Evolutionary conservation across 2,113 vertebrate genomes (phyloP), one percentile per base, ranked within the genome.

Genomic region (Xenopus laevis): DNA sequence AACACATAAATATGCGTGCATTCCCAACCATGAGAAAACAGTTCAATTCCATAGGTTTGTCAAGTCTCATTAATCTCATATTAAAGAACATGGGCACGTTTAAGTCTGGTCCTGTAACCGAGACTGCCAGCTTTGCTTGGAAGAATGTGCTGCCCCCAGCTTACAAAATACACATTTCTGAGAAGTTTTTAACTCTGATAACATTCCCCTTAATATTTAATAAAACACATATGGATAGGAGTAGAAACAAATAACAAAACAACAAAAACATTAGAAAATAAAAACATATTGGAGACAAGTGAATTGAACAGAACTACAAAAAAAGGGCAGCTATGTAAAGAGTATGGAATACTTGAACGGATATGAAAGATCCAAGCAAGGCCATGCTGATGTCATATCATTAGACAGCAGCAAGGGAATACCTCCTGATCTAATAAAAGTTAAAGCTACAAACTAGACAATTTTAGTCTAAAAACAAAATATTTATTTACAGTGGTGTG

Each of bases 41-140:
- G 8, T 17, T 13, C 47, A 44, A 62, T 68, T 61, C 23, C 73
- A 23, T n/a, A 62, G 46, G 46, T 40, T 79, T 87, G 88, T 89
- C 87, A 88, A 79, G 76, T 68, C 71, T 47, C 81, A 89, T 91
- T 84, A 88, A 71, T 62, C 71, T 88, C 82, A 83, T 73, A 86
- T 76, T 1, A 72, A 58, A 64, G 72, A 74, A 2, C 15, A 4
- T 16, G 17, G 45, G 52, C 21, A 21, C 4, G 18, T 44, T 13
- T 30, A 16, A 45, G 73, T 80, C 82, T 81, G 72, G 83, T 87
- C 83, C 63, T 82, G 67, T 74, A 82, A 79, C 79, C 74, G 80
- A 13, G 81, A 85, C 84, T 82, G 87, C 87, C 88, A 92, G 80
- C 67, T 79, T 86, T 83, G 85, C 82, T 80, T 83, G 79, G 84